Evolutionary conservation across 2,113 vertebrate species (phyloP).

Genomic region (Phocoena phocoena): DNA sequence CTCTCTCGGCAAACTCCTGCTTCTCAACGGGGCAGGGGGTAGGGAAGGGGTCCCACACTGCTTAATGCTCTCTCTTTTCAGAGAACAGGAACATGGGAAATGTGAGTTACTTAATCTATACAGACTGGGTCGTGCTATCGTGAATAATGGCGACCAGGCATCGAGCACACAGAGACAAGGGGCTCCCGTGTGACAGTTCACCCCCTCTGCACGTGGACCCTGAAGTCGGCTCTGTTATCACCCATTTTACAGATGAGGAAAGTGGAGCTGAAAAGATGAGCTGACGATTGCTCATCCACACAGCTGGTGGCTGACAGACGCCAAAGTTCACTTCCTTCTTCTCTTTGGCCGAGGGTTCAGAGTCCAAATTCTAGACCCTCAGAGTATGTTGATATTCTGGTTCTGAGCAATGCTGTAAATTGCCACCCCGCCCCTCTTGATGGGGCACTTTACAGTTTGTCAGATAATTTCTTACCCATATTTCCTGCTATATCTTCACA

Average conservation of each 20-base stretch:
- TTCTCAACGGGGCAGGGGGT: accelerated
- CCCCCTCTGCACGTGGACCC: neutral
- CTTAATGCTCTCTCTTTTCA: neutral
- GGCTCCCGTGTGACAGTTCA: accelerated
- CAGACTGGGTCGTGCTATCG: accelerated
- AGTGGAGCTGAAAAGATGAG: neutral
- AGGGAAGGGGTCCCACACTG: accelerated
- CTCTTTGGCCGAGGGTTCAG: neutral
- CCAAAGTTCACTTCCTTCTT: neutral
- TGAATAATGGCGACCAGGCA: accelerated
- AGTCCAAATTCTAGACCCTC: neutral
- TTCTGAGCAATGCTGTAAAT: neutral
- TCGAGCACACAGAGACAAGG: accelerated
- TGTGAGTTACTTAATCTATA: accelerated
- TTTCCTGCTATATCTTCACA: neutral
- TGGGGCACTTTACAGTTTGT: neutral
- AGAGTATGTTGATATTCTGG: neutral
- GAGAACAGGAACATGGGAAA: neutral
- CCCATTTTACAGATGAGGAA: neutral
- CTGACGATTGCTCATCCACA: accelerated
- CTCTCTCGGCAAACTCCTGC: neutral
- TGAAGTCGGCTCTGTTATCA: accelerated
- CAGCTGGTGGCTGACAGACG: accelerated
- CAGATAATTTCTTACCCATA: neutral
- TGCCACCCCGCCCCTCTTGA: neutral